Evolutionary conservation across 2,113 vertebrate genomes (phyloP), one percentile per base, ranked within the genome.

Genomic region (Alectura lathami): DNA sequence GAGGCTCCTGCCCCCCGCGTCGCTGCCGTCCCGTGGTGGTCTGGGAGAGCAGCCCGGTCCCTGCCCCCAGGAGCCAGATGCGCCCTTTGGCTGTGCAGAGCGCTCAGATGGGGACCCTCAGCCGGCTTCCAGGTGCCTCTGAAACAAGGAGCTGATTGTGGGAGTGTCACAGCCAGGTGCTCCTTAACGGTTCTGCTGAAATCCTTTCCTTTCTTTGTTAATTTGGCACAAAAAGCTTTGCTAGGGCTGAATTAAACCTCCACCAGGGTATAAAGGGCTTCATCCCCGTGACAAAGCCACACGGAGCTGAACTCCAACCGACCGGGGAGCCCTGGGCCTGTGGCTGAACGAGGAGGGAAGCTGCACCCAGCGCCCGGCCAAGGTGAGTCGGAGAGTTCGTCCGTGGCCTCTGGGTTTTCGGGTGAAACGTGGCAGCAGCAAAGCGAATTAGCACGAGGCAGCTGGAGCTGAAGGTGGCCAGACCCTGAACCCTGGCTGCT

Each of bases 291-390:
- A 30, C 18, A 17, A 63, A 54, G 29, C 11, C 48, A 5, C 4
- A 22, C 6, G 0, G 7, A 6, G 1, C 2, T 26, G 67, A 9
- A 13, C 12, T 53, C 22, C 36, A 4, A 9, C 29, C 2, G 8
- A 1, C 27, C 9, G 50, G 18, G 21, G 56, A 66, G 43, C 56
- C 2, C 36, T 17, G 21, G 29, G 7, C 17, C 64, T 22, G 3
- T 2, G 56, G 36, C 14, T 11, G 32, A 45, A 24, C 20, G 13
- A 5, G n/a, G 12, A 6, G 15, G 38, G 15, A 53, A 50, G 23
- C 6, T 17, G 26, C 8, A 9, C 8, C 62, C 4, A 26, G 5
- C 1, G 3, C 5, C 20, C 24, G n/a, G 24, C 36, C 54, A 10
- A 50, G 91, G 93, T 93, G 74, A 80, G 91, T 17, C 15, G n/a